These are phyloP conservation scores for Pituophis catenifer DNA, from an alignment of 2,113 vertebrate species.

Conservation along the genomic window DNA sequence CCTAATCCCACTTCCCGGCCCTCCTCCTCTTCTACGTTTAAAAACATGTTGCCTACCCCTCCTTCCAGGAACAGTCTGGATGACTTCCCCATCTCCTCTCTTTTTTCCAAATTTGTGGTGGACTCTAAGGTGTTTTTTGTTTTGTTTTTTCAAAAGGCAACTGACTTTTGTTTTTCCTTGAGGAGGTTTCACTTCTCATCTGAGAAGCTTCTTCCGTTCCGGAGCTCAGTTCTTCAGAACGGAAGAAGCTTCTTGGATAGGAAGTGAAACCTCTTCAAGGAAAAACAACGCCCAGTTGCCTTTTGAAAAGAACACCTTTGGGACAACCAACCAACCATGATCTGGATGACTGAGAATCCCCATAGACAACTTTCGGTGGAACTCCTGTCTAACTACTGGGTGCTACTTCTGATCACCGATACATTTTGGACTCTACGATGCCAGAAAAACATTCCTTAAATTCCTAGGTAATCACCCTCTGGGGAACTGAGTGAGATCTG, in stretches of 20 bases:
- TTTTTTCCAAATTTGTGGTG: background rate
- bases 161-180: too few relatives aligned
- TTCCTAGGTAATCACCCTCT: background rate
- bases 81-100: background rate
- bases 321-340: too few relatives aligned
- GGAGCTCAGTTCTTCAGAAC: background rate
- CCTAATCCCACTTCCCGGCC: too few relatives aligned
- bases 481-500: background rate
- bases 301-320: too few relatives aligned
- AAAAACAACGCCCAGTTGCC: too few relatives aligned
- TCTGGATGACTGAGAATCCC: too few relatives aligned
- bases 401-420: background rate
- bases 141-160: too few relatives aligned
- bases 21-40: background rate
- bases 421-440: background rate
- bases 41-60: background rate
- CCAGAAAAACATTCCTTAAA: background rate
- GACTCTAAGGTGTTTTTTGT: too few relatives aligned
- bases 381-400: background rate
- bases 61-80: constrained; percentile 2
- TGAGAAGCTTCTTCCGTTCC: too few relatives aligned
- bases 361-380: background rate
- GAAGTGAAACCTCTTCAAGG: background rate
- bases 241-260: background rate
- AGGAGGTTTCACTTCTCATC: too few relatives aligned